Conservation (phyloP, 1,140 invertebrate genomes). For the Bilobella aurantiaca region DNA sequence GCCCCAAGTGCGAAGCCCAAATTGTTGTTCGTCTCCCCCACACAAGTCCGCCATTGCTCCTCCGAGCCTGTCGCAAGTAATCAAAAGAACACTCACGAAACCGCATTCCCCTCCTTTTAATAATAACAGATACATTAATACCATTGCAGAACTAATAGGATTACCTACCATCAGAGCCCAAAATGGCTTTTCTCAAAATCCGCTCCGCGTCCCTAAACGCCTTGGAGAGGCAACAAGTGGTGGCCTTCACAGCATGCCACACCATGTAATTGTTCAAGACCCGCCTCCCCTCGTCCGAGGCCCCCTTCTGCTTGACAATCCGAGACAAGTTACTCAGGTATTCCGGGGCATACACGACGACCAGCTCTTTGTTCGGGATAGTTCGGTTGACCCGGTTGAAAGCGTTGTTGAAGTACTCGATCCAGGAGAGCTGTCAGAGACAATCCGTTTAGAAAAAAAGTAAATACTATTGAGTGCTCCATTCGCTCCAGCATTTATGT, state of each 20-base stretch:
- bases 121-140: background rate
- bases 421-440: slow-evolving; percentile 75
- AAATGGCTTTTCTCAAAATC: slow-evolving; percentile 70
- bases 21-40: slow-evolving; percentile 81
- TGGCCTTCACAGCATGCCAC: slow-evolving; percentile 71
- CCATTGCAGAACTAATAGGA: too few relatives aligned
- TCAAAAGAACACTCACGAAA: too few relatives aligned
- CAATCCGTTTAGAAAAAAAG: too few relatives aligned
- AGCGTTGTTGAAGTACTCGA: slow-evolving; percentile 69
- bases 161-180: slow-evolving; percentile 71
- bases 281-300: slow-evolving; percentile 60
- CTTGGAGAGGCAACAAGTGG: slow-evolving; percentile 74
- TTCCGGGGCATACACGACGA: slow-evolving; percentile 78
- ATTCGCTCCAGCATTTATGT: too few relatives aligned
- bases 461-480: too few relatives aligned
- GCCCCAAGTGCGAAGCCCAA: slow-evolving; percentile 77
- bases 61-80: slow-evolving; percentile 50
- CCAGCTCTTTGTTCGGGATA: slow-evolving; percentile 52
- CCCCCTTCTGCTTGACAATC: slow-evolving; percentile 57
- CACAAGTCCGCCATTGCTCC: slow-evolving; percentile 82
- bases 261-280: slow-evolving; percentile 83
- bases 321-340: slow-evolving; percentile 66
- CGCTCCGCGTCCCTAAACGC: slow-evolving; percentile 85
- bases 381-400: slow-evolving; percentile 57
- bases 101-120: background rate